Evolutionary conservation across 2,797 vertebrate genomes (phyloP).

Genomic region (Urosaurus nigricauda): DNA sequence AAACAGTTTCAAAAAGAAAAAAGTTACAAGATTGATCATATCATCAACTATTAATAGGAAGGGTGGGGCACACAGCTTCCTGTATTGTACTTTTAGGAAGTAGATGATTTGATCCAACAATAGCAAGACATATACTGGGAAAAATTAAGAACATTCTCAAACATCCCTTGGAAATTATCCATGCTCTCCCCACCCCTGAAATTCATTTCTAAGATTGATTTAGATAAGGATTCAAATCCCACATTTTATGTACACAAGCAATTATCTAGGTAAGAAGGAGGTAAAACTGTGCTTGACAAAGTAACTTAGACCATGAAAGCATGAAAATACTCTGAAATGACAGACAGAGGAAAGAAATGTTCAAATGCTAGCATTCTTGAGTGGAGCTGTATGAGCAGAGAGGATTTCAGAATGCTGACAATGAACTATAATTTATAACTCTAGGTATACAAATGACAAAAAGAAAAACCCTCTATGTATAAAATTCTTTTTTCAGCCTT

Average conservation of each 20-base stretch:
- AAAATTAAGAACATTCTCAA: background rate
- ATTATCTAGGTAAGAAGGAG: background rate
- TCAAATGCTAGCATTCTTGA: background rate
- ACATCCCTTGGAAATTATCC: background rate
- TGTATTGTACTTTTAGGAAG: slow-evolving; percentile 10
- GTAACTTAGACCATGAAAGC: background rate
- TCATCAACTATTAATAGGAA: slow-evolving; percentile 27
- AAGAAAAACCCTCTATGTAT: background rate
- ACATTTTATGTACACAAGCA: background rate
- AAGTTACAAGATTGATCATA: slow-evolving; percentile 15
- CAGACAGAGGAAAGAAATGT: background rate
- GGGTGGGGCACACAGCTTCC: slow-evolving; percentile 14
- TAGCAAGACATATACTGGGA: background rate
- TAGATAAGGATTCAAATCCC: background rate
- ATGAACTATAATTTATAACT: background rate
- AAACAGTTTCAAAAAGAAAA: slow-evolving; percentile 28
- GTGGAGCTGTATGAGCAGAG: background rate
- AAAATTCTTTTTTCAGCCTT: background rate
- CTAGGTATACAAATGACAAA: slow-evolving; percentile 13
- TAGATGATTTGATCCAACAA: slow-evolving; percentile 2
- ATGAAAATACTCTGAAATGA: background rate
- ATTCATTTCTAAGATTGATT: background rate
- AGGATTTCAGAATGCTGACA: slow-evolving; percentile 5
- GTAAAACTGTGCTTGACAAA: background rate
- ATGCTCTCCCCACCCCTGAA: background rate